Percentiles rank a stretch among this genome's conserved stretches.
Evolutionary conservation across 2,113 vertebrate species (phyloP).

Genomic region (Hypomesus transpacificus): DNA sequence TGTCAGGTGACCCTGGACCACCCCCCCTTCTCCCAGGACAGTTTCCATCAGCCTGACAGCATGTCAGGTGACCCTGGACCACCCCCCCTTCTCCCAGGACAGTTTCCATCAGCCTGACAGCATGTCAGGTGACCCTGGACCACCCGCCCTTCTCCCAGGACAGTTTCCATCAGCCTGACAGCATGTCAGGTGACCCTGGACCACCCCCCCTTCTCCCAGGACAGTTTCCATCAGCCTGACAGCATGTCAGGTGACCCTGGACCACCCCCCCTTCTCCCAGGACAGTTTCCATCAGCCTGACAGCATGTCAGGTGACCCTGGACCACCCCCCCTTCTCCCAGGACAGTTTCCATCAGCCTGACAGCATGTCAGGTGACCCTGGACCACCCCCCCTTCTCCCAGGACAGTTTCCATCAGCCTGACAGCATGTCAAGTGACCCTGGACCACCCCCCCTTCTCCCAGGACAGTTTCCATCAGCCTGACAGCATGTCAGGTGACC

Average conservation of each 20-base stretch:
- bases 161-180: slow-evolving; percentile 72
- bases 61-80: slow-evolving; percentile 54
- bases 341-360: slow-evolving; percentile 73
- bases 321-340: slow-evolving; percentile 47
- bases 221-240: slow-evolving; percentile 73
- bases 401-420: slow-evolving; percentile 73
- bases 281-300: slow-evolving; percentile 73
- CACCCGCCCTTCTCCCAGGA: slow-evolving; percentile 57
- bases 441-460: slow-evolving; percentile 46
- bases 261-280: slow-evolving; percentile 50
- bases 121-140: slow-evolving; percentile 55
- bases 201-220: slow-evolving; percentile 54
- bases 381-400: slow-evolving; percentile 46
- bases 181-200: slow-evolving; percentile 56
- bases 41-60: slow-evolving; percentile 70
- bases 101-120: slow-evolving; percentile 71
- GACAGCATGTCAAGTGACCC: slow-evolving; percentile 60
- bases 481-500: slow-evolving; percentile 59
- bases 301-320: slow-evolving; percentile 60
- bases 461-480: slow-evolving; percentile 74
- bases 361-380: slow-evolving; percentile 61
- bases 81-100: slow-evolving; percentile 60
- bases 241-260: slow-evolving; percentile 58
- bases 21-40: slow-evolving; percentile 62
- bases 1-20: slow-evolving; percentile 54